Conservation (phyloP, 2,113 vertebrate genomes). For the Mystacornis crossleyi region DNA sequence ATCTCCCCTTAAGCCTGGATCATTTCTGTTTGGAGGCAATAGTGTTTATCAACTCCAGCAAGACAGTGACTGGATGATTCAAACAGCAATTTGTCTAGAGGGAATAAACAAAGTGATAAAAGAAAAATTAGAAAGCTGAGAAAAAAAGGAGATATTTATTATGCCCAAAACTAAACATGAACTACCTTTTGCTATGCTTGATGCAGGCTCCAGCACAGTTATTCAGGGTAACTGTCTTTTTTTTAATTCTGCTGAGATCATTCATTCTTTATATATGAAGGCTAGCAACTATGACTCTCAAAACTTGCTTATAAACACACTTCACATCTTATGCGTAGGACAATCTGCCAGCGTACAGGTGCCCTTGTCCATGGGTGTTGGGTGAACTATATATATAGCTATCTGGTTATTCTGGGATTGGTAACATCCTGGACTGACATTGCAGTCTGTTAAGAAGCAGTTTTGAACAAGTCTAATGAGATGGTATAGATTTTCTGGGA, state of each 20-base stretch:
- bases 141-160: rapidly evolving
- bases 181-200: neutral
- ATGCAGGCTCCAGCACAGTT: neutral
- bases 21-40: neutral
- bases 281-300: neutral
- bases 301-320: neutral
- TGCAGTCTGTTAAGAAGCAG: constrained; percentile 7
- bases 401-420: constrained; percentile 35
- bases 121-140: neutral
- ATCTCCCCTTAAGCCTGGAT: neutral
- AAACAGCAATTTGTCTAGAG: neutral
- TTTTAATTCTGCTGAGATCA: neutral
- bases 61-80: neutral
- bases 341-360: neutral
- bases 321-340: neutral
- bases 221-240: neutral
- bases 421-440: constrained; percentile 5
- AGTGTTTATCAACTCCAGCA: neutral
- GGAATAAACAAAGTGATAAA: neutral
- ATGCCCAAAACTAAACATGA: neutral
- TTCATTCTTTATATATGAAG: neutral
- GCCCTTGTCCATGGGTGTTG: constrained; percentile 1
- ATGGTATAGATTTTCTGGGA: constrained; percentile 22
- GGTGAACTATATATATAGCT: constrained; percentile 8
- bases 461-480: constrained; percentile 13